Evolutionary conservation across 2,797 vertebrate species (phyloP), one percentile per base, ranked within the genome.

Genomic region (Tenualosa thibaudeaui): DNA sequence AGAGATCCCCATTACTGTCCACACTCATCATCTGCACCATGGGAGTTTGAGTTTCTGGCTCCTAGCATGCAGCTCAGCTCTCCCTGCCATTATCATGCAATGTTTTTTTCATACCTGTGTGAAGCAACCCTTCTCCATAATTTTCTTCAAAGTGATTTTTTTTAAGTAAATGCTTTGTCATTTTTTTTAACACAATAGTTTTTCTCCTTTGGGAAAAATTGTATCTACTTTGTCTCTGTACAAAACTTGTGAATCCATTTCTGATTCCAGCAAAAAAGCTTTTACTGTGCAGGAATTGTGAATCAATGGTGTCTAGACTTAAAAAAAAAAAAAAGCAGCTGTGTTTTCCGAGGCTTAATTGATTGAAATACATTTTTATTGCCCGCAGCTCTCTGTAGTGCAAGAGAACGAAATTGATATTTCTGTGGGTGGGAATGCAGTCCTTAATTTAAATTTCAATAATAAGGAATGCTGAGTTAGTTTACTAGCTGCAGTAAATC

Each of bases 401-500:
- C 24, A 37, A 58, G 53, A 37, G 19, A 85, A 81, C 68, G 58
- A 82, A 82, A 86, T 85, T 89, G 86, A 86, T 88, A 81, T 83
- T 82, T 50, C 46, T 86, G 81, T 65, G 86, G 88, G 84, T 84
- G 82, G 83, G 86, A 89, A 86, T 71, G 81, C 81, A 87, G 71
- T 81, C 85, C 84, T 90, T 89, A 86, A 89, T 83, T 85, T 85
- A 60, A 75, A 86, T 87, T 85, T 86, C 81, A 82, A 88, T 90
- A 87, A 88, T 88, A 87, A 86, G 60, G 85, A 87, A 82, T 85
- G 83, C 82, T 86, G 85, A 90, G 68, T 88, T 83, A 15, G 37
- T 88, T 88, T 90, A 86, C 88, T 86, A 87, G 85, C 75, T 81
- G 81, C 87, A 86, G 75, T 89, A 90, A 90, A 90, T 90, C 87